Evolutionary conservation across 2,888 invertebrate genomes (phyloP).

Genomic region (Nomada goodeniana): DNA sequence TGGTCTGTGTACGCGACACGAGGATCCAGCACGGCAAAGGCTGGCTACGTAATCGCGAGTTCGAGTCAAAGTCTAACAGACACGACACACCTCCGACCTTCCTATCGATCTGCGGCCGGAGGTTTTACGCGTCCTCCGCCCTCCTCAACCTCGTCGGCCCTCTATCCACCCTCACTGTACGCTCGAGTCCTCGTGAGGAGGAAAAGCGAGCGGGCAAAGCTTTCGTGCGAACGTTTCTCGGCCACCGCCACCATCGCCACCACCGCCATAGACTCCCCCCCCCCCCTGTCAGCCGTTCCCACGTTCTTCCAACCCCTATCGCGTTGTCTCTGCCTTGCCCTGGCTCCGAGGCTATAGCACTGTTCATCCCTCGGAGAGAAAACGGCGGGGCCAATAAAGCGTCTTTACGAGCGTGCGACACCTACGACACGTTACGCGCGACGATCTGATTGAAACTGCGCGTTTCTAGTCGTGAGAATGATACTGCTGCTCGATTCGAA

Average conservation of each 20-base stretch:
- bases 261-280: conserved; percentile 8
- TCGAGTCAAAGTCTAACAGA: conserved; percentile 77
- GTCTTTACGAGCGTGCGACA: conserved; percentile 64
- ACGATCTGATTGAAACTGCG: conserved; percentile 57
- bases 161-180: conserved; percentile 31
- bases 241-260: conserved; percentile 49
- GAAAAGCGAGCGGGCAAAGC: conserved; percentile 68
- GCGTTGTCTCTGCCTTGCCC: conserved; percentile 25
- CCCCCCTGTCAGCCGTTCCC: not conserved
- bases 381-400: conserved; percentile 66
- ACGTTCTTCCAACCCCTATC: not conserved
- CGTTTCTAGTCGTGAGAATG: conserved; percentile 13
- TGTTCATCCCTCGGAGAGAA: conserved; percentile 35
- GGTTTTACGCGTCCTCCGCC: conserved; percentile 80
- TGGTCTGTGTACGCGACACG: not conserved
- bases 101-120: conserved; percentile 82
- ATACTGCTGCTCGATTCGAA: not conserved
- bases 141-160: conserved; percentile 67
- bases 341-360: conserved; percentile 15
- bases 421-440: conserved; percentile 39
- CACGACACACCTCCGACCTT: conserved; percentile 82
- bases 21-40: conserved; percentile 52
- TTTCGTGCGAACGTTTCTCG: conserved; percentile 69
- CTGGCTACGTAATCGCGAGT: conserved; percentile 68
- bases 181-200: conserved; percentile 70